phyloP scores from a whole-genome alignment of 2,888 invertebrate genomes.

The Pimpla rufipes region DNA sequence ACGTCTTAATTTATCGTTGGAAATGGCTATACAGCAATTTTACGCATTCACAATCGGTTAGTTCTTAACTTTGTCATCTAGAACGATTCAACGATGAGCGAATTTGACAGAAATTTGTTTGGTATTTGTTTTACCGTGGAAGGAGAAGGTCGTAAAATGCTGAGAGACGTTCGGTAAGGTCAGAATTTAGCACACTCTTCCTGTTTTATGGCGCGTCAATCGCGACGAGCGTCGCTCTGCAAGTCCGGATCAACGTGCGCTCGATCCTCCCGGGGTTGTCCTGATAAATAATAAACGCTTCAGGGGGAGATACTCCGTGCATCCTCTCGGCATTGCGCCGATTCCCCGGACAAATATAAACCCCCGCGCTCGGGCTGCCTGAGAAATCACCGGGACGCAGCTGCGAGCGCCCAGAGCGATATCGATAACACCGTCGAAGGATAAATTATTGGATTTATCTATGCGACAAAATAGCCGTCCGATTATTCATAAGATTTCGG shows the following conservation, averaged over 20 bases:
- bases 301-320: not conserved
- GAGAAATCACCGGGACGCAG: conserved; percentile 65
- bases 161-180: not conserved
- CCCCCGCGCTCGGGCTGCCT: conserved; percentile 30
- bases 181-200: not conserved
- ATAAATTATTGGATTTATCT: conserved; percentile 58
- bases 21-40: not conserved
- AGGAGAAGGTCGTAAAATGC: not conserved
- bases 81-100: not conserved
- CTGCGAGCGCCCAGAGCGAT: conserved; percentile 55
- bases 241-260: conserved; percentile 11
- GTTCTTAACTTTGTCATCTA: not conserved
- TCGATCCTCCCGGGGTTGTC: not conserved
- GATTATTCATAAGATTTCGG: conserved; percentile 63
- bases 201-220: not conserved
- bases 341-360: conserved; percentile 42
- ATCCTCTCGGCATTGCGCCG: not conserved
- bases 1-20: not conserved
- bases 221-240: not conserved
- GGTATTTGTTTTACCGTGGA: not conserved
- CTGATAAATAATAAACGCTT: conserved; percentile 51
- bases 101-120: not conserved
- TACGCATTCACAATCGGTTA: conserved; percentile 16
- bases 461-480: conserved; percentile 44
- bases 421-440: conserved; percentile 52